phyloP scores from a whole-genome alignment of 64 coral and sea anemone species.

The Trachythela sp. region DNA sequence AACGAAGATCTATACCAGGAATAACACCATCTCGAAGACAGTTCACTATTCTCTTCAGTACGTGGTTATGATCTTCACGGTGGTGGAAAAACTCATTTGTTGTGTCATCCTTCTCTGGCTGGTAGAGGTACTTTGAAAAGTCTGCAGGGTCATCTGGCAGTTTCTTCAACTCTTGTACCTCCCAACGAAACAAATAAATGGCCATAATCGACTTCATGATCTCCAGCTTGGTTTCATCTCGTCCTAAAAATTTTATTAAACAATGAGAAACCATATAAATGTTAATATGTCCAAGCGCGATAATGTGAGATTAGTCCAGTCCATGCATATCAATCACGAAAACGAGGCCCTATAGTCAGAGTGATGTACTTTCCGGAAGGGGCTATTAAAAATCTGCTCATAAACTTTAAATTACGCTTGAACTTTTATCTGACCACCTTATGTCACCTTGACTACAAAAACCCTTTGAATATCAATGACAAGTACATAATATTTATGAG shows the following conservation, averaged over 20 bases:
- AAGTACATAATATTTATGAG: too few relatives aligned
- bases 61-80: slow-evolving; percentile 50
- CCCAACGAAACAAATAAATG: not conserved
- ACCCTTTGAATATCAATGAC: too few relatives aligned
- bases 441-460: too few relatives aligned
- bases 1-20: not conserved
- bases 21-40: slow-evolving; percentile 5
- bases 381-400: too few relatives aligned
- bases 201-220: not conserved
- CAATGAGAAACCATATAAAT: too few relatives aligned
- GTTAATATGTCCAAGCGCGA: too few relatives aligned
- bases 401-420: too few relatives aligned
- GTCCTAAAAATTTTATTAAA: not conserved
- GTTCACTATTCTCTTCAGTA: slow-evolving; percentile 19
- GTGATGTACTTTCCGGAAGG: too few relatives aligned
- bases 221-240: not conserved
- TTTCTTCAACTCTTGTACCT: not conserved
- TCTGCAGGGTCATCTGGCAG: not conserved
- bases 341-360: too few relatives aligned
- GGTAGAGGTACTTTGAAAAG: not conserved
- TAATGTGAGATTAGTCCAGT: too few relatives aligned
- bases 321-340: too few relatives aligned
- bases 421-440: too few relatives aligned
- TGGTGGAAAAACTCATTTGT: slow-evolving; percentile 19
- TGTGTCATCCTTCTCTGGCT: not conserved